These are phyloP conservation scores for Lepisosteus osseus DNA, from an alignment of 2,113 vertebrate genomes.

Conservation along the genomic window DNA sequence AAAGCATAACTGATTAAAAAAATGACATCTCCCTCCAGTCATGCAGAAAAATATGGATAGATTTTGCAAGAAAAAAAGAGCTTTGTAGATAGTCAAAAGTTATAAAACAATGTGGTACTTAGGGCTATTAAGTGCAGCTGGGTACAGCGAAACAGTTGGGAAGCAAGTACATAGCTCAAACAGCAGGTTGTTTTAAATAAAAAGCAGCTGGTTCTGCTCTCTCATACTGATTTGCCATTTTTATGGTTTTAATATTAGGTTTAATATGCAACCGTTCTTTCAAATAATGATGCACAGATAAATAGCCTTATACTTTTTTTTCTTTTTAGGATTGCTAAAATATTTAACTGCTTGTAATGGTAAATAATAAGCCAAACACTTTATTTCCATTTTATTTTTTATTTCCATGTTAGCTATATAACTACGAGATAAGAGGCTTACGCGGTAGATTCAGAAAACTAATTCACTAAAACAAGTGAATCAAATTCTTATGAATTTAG, in stretches of 20 bases:
- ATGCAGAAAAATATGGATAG: slow-evolving; percentile 27
- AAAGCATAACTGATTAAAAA: slow-evolving; percentile 27
- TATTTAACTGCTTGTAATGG: not conserved
- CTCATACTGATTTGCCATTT: slow-evolving; percentile 32
- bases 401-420: no score
- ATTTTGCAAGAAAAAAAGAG: slow-evolving; percentile 25
- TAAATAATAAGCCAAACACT: no score
- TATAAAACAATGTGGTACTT: slow-evolving; percentile 47
- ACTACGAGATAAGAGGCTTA: no score
- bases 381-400: no score
- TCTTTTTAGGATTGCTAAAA: not conserved
- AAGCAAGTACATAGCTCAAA: slow-evolving; percentile 28
- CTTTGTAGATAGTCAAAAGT: slow-evolving; percentile 42
- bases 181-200: slow-evolving; percentile 50
- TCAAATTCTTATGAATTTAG: no score
- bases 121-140: slow-evolving; percentile 44
- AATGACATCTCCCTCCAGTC: slow-evolving; percentile 30
- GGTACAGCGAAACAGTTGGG: slow-evolving; percentile 27
- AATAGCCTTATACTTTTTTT: slow-evolving; percentile 11
- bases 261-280: slow-evolving; percentile 28
- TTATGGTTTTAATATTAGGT: slow-evolving; percentile 35
- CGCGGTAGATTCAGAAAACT: no score
- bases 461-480: no score
- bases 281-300: slow-evolving; percentile 21
- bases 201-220: slow-evolving; percentile 39